These are phyloP conservation scores for Lagocephalus sceleratus DNA, from an alignment of 2,797 vertebrate species.

Conservation along the genomic window DNA sequence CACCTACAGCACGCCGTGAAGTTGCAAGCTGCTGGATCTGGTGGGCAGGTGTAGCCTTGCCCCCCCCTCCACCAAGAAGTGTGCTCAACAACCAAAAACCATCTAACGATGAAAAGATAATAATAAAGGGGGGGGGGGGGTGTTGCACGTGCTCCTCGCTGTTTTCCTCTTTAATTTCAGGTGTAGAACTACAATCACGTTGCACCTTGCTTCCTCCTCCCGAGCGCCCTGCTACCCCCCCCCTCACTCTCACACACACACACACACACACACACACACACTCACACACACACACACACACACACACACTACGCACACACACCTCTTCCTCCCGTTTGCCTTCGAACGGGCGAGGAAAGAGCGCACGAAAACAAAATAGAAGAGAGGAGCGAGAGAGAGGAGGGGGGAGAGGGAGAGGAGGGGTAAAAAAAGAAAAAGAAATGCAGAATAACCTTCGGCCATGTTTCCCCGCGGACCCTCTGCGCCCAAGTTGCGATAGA, in stretches of 20 bases:
- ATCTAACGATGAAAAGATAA: conserved; percentile 39
- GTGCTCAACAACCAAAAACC: conserved; percentile 7
- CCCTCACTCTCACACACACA: not conserved
- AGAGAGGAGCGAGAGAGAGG: not conserved
- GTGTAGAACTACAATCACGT: conserved; percentile 76
- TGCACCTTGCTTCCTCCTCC: conserved; percentile 50
- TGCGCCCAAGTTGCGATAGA: conserved; percentile 90
- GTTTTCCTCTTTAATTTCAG: conserved; percentile 34
- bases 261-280: not conserved
- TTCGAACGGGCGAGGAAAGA: conserved; percentile 6
- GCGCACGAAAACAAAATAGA: not conserved
- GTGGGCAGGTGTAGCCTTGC: conserved; percentile 68
- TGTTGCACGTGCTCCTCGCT: conserved; percentile 75
- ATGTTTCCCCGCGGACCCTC: conserved; percentile 97
- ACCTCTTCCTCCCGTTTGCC: not conserved
- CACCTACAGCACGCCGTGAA: conserved; percentile 17
- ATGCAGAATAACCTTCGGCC: conserved; percentile 97
- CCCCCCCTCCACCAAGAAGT: conserved; percentile 15
- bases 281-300: not conserved
- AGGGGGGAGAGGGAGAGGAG: conserved; percentile 24
- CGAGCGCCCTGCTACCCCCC: no score
- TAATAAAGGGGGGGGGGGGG: conserved; percentile 72
- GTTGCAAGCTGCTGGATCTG: conserved; percentile 20
- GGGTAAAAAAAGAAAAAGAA: conserved; percentile 67
- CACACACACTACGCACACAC: no score